Percentiles rank a stretch among this genome's conserved stretches.
Conservation (phyloP, 2,888 invertebrate species). For the Epistrophella euchroma region DNA sequence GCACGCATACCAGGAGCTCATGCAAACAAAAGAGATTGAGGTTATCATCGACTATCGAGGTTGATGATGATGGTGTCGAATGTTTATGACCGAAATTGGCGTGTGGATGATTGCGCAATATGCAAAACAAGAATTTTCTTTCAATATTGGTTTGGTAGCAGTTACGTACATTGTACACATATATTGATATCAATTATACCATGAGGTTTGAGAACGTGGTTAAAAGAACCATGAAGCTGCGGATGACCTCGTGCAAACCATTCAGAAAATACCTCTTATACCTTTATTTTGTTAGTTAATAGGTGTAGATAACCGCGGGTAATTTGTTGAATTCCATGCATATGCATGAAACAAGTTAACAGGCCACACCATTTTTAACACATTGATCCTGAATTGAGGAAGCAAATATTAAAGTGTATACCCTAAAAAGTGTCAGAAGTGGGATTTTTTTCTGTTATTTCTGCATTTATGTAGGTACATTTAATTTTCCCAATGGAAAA, state of each 20-base stretch:
- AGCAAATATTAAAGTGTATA: not conserved
- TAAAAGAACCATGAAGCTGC: not conserved
- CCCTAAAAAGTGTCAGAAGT: too few relatives aligned
- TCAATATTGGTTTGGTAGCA: constrained; percentile 37
- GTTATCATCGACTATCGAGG: constrained; percentile 13
- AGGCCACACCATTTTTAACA: not conserved
- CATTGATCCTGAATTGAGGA: not conserved
- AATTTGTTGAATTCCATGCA: constrained; percentile 22
- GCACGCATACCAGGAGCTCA: constrained; percentile 7
- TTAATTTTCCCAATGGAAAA: too few relatives aligned
- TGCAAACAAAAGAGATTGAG: constrained; percentile 55
- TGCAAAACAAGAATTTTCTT: constrained; percentile 36
- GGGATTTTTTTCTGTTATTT: too few relatives aligned
- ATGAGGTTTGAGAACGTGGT: constrained; percentile 26
- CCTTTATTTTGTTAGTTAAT: constrained; percentile 26
- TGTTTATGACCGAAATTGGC: constrained; percentile 32
- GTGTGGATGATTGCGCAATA: constrained; percentile 52
- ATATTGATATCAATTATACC: not conserved
- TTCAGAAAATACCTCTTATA: not conserved
- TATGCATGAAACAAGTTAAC: constrained; percentile 11
- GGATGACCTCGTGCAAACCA: constrained; percentile 26
- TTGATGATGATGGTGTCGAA: constrained; percentile 42
- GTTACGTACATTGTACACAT: not conserved
- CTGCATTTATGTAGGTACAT: too few relatives aligned
- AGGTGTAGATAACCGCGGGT: constrained; percentile 28